Evolutionary conservation across 2,888 invertebrate species (phyloP), one percentile per base, ranked within the genome.

Genomic region (Eristalis tenax): DNA sequence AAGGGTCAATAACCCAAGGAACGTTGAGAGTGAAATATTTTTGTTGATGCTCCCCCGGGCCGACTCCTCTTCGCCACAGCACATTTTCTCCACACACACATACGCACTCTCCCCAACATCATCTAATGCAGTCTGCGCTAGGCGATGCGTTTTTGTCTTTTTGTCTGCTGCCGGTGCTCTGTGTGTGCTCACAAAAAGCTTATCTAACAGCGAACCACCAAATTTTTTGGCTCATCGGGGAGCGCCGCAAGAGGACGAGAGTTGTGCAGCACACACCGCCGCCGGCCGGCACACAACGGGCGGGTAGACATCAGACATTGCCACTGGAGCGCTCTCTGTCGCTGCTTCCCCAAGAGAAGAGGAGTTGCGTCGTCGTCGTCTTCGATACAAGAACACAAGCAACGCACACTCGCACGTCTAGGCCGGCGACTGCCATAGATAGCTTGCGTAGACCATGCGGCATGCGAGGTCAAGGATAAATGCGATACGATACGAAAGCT

Each of bases 401-500:
- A 50, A 50, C 50, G 50, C 50, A 50, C 50, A 50, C 50, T 50
- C 8, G 50, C 18, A 18, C 50, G 8, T 18, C 50, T 50, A 50
- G 38, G 50, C 50, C 50, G 50, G 50, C 18, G n/a, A n/a, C 3
- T 50, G 43, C 43, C n/a, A 50, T 50, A n/a, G 43, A 50, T 50
- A 76, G 70, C 71, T 76, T 76, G 70, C 43, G 59, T 66, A 71
- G 22, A 71, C 50, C 71, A 77, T 71, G 76, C 83, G 50, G 83
- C 83, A 73, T 71, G 83, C 73, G 77, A 83, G 83, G 83, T 83
- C 83, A 83, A 83, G 83, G 83, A 83, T 83, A 82, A 76, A 70
- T 35, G 75, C 69, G 43, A 74, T 18, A 43, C 38, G 40, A 22
- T n/a, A 57, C 65, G 65, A 75, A 75, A 83, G 83, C 83, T 83